Evolutionary conservation across 2,113 vertebrate genomes (phyloP).

Genomic region (Coryphaenoides rupestris): DNA sequence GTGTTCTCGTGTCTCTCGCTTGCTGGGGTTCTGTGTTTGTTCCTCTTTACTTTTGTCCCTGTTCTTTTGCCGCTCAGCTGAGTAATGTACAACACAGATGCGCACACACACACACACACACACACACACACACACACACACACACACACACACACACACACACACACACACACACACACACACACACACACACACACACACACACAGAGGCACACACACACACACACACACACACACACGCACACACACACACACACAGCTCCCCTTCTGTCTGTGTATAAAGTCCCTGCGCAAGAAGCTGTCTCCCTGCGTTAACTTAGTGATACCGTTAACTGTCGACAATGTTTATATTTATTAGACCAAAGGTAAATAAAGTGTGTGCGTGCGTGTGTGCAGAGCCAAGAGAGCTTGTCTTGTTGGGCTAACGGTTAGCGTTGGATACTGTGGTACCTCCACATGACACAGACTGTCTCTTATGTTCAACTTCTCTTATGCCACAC

Average conservation of each 20-base stretch:
- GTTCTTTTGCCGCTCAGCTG: too few relatives aligned
- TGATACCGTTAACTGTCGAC: conserved; percentile 47
- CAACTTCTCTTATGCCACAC: conserved; percentile 37
- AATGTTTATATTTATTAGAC: conserved; percentile 39
- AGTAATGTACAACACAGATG: too few relatives aligned
- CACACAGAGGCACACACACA: not conserved
- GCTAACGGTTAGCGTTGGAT: conserved; percentile 64
- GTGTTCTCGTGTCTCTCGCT: too few relatives aligned
- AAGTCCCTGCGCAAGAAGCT: conserved; percentile 39
- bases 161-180: not conserved
- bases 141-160: conserved; percentile 6
- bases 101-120: not conserved
- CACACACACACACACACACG: not conserved
- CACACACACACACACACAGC: not conserved
- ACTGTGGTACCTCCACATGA: conserved; percentile 60
- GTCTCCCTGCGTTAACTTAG: conserved; percentile 50
- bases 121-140: not conserved
- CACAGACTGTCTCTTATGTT: conserved; percentile 60
- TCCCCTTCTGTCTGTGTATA: conserved; percentile 16
- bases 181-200: too few relatives aligned
- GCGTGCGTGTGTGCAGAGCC: conserved; percentile 33
- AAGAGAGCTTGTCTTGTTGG: conserved; percentile 60
- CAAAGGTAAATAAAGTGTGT: conserved; percentile 57
- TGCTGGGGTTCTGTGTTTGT: too few relatives aligned
- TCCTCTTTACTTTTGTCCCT: too few relatives aligned